Evolutionary conservation across 2,888 invertebrate genomes (phyloP), one percentile per base, ranked within the genome.

Genomic region (Thera britannica): DNA sequence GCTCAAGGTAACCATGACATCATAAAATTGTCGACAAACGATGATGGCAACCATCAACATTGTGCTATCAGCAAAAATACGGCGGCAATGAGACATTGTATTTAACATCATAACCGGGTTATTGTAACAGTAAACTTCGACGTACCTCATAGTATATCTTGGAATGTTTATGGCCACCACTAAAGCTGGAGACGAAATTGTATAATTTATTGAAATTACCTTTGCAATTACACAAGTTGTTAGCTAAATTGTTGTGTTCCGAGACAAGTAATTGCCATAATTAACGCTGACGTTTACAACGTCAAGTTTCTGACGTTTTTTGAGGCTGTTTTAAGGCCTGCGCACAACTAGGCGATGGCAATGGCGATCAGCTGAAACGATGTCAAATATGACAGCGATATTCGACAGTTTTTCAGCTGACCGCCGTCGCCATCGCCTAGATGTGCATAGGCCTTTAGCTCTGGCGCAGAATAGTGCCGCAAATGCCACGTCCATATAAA

Each of bases 251-350:
- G 52, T 52, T 52, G 52, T 54, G 44, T 46, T 46, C 44, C 44
- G 44, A 9, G 9, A 9, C 44, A 46, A 46, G 9, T 9, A 46
- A 3, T 46, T 46, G 23, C 23, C 8, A 46, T 46, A 9, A 54
- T 54, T 34, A 54, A 9, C 9, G 34, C 34, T 9, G 77, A 70
- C 62, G 38, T 80, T 34, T 52, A 3, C 2, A 52, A 52, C 8
- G 44, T 2, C 44, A 9, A 8, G 41, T 4, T 41, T 41, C 41
- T 41, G 5, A 41, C 44, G 9, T 46, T 8, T 46, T 46, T 9
- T 46, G 8, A 9, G 9, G 9, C 9, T 2, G 44, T 44, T 5
- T 7, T 44, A 8, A 44, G 6, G 2, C 44, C 44, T 7, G 44
- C 44, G 23, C 23, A 23, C 23, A 23, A 23, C 23, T 23, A 23